Base-by-base conservation (phyloP, 2,113 vertebrate species). In the Ia io region DNA sequence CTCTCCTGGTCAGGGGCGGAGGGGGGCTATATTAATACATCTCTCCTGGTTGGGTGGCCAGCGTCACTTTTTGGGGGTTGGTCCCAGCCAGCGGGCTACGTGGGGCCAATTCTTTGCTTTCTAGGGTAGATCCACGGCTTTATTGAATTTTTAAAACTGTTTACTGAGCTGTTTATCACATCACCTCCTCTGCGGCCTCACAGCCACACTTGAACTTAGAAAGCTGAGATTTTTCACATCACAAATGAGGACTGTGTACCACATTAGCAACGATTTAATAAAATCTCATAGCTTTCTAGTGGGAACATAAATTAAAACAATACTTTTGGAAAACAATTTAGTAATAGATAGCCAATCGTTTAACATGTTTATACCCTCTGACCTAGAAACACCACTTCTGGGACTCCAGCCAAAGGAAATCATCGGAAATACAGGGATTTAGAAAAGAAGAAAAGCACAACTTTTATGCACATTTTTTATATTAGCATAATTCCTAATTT, bases 391-490 rank as follows among this genome's bases (percentile, higher is more conserved):
- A 79, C 63, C 61, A 35, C 82, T 94, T 97, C 91, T 95, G 88
- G 94, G 91, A 96, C 28, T 35, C 71, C 10, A n/a, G 94, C 96
- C 96, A 97, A 96, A 95, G 73, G 93, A 95, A 96, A 95, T 49
- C 80, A 69, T 92, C 77, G 51, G 82, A 95, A 95, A 95, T 20
- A 76, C 18, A 85, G 69, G 32, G 88, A 56, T 84, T 84, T 73
- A 65, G 67, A 47, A 91, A n/a, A 69, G 32, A 91, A 84, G 65
- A 35, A 84, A 95, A 70, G 84, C 20, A 90, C 90, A 84, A 63
- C 7, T 59, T 86, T 82, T 71, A 92, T 61, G 56, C 37, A 53
- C 88, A 85, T 94, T 90, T 95, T 95, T 89, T 47, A 95, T 53
- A 95, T 95, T 92, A 96, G 71, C 42, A 90, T 94, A 92, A 88